phyloP scores from a whole-genome alignment of 2,113 vertebrate genomes.

The Mohoua ochrocephala region DNA sequence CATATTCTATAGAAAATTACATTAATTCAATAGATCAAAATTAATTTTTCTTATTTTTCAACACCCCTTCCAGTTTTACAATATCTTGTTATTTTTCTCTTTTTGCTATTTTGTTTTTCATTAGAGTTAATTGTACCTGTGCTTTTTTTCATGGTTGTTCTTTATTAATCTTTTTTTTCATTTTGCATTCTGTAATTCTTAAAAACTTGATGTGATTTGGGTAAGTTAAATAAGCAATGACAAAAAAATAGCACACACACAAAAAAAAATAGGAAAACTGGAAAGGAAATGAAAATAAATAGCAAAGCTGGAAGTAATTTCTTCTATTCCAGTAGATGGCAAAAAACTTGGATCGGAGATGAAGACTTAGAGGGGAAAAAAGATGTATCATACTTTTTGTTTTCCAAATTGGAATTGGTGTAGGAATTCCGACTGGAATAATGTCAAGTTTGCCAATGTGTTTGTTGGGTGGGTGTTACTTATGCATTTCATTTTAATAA shows the following conservation, averaged over 20 bases:
- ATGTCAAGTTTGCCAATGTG: neutral
- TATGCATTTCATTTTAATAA: neutral
- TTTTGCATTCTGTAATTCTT: neutral
- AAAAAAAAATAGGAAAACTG: neutral
- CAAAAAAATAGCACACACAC: neutral
- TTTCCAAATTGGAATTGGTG: neutral
- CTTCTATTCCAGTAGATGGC: neutral
- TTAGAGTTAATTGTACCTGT: neutral
- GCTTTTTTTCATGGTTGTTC: neutral
- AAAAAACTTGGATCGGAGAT: neutral
- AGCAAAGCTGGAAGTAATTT: neutral
- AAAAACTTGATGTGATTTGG: neutral
- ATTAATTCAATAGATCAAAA: neutral
- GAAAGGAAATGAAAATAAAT: neutral
- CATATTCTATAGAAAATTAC: neutral
- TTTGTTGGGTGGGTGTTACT: neutral
- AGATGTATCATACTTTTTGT: neutral
- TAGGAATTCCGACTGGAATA: neutral
- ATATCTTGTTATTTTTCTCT: neutral
- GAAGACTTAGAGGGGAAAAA: neutral
- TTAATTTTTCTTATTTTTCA: neutral
- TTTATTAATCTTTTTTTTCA: neutral
- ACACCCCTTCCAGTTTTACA: neutral
- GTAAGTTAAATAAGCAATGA: neutral
- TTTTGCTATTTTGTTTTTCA: neutral